phyloP scores from a whole-genome alignment of 2,888 invertebrate genomes.

The Drosophila merina region DNA sequence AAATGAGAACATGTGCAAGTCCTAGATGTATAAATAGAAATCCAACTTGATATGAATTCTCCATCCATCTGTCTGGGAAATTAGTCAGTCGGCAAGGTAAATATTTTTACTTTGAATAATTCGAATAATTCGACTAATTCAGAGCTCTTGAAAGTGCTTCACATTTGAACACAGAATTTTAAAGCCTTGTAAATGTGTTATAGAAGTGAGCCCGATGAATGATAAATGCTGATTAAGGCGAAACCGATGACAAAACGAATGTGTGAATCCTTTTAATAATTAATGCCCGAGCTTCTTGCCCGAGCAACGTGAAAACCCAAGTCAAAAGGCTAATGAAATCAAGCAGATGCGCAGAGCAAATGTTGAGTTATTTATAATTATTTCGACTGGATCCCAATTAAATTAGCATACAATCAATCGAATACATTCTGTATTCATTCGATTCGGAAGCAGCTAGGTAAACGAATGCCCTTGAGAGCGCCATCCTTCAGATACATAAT shows the following conservation, averaged over 20 bases:
- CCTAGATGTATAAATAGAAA: too few relatives aligned
- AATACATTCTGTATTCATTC: conserved; percentile 39
- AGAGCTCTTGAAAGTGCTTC: too few relatives aligned
- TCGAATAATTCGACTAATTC: neutral
- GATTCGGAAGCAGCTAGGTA: conserved; percentile 9
- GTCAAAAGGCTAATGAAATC: conserved; percentile 2
- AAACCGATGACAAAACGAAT: neutral
- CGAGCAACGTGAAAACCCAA: neutral
- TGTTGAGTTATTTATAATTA: conserved; percentile 34
- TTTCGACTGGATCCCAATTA: conserved; percentile 38
- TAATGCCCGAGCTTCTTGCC: neutral
- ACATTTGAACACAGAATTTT: too few relatives aligned
- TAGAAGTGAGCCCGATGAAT: neutral
- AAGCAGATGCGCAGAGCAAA: conserved; percentile 10
- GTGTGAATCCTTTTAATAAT: conserved; percentile 1
- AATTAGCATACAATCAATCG: conserved; percentile 46
- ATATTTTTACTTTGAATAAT: too few relatives aligned
- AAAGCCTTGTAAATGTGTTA: too few relatives aligned
- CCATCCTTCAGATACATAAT: conserved; percentile 13
- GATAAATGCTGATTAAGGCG: neutral
- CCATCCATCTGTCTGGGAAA: too few relatives aligned
- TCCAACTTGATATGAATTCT: too few relatives aligned
- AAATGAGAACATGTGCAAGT: too few relatives aligned
- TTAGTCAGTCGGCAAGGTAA: too few relatives aligned
- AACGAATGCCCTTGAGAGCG: conserved; percentile 17